Base-by-base conservation (phyloP, 1,140 invertebrate species). In the Chymomyza costata region DNA sequence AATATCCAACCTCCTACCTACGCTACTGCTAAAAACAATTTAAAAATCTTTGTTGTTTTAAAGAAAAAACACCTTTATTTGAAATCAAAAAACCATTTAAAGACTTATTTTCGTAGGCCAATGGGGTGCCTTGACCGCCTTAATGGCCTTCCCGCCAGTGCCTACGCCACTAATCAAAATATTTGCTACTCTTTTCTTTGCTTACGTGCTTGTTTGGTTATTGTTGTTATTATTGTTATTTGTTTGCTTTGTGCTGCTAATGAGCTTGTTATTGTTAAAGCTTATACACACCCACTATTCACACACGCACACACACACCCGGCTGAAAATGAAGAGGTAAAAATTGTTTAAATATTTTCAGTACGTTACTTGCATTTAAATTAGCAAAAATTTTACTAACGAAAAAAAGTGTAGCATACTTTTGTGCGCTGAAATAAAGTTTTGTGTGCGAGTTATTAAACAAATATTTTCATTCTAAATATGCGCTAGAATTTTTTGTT, bases 331-430 rank as follows among this genome's bases (percentile, higher is more conserved):
- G 15, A 13, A 40, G 25, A 21, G 17, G 21, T 17, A 46, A 18
- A 6, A 44, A 28, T 50, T 54, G 34, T 37, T 76, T 53, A 47
- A 55, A 43, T 58, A 76, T 76, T 69, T n/a, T n/a, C n/a, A n/a
- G n/a, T n/a, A n/a, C n/a, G n/a, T n/a, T n/a, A n/a, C n/a, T n/a
- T n/a, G n/a, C n/a, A n/a, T n/a, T n/a, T n/a, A n/a, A n/a, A n/a
- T n/a, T n/a, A n/a, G n/a, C n/a, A n/a, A n/a, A n/a, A n/a, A n/a
- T n/a, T n/a, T n/a, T n/a, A n/a, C n/a, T n/a, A n/a, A n/a, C n/a
- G n/a, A n/a, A n/a, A n/a, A n/a, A n/a, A 49, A 18, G 1, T 25
- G 14, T 35, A 43, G 57, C 32, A 47, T 60, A 60, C 57, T 60
- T 60, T 49, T 54, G 34, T 40, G 57, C 44, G 45, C 25, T 5